Evolutionary conservation across 2,888 invertebrate genomes (phyloP), one percentile per base, ranked within the genome.

Genomic region (Dinocampus coccinellae): DNA sequence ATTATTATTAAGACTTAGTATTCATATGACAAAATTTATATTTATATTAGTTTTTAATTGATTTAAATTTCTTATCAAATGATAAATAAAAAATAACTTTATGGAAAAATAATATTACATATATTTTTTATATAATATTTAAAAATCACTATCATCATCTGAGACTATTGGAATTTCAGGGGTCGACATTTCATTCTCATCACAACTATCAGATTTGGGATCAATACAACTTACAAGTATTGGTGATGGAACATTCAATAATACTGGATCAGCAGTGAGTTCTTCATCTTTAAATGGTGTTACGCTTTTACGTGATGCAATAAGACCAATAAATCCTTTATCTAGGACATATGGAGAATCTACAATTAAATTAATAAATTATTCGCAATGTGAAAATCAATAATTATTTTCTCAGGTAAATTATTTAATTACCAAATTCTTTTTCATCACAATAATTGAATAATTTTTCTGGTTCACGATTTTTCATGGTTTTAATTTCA

Each of bases 401-500:
- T 10, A 10, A 55, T 36, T 24, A 24, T 36, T 16, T 20, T 34
- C 13, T 24, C 24, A 3, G 16, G 24, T 20, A 16, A 22, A 47
- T 42, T 7, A 60, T 24, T 33, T 42, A 16, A n/a, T 63, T 52
- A 29, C 47, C 26, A 10, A 34, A 10, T 22, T 68, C 29, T 47
- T 61, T n/a, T 34, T 60, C 52, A 24, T 60, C 36, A 10, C 24
- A 52, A 24, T 36, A 33, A n/a, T 29, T 29, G 2, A 61, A 13
- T 22, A 68, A 11, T 24, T 20, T 20, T 20, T 68, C 68, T 11
- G 68, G 68, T 22, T 68, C 61, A 34, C 61, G 68, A 36, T 68
- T n/a, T n/a, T 52, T 13, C 20, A 0, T 22, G 22, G 26, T 33
- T 68, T 11, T 33, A 6, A n/a, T 9, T 61, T 13, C 9, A 47